Conservation (phyloP, 2,797 vertebrate genomes). For the Erpetoichthys calabaricus region DNA sequence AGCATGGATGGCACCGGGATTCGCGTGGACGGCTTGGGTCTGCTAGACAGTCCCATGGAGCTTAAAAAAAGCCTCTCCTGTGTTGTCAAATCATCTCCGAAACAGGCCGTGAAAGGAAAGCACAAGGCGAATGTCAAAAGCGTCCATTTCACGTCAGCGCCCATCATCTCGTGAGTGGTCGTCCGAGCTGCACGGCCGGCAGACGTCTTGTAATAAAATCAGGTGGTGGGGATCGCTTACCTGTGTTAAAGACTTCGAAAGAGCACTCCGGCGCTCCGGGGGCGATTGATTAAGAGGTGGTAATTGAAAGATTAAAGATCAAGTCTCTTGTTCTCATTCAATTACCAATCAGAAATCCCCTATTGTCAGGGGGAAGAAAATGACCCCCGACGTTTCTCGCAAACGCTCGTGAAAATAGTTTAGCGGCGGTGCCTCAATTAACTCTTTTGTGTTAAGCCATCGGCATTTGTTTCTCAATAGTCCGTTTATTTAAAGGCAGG, state of each 20-base stretch:
- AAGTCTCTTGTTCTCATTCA: conserved; percentile 27
- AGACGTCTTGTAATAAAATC: background rate
- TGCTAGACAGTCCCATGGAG: conserved; percentile 49
- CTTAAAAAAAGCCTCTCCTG: conserved; percentile 42
- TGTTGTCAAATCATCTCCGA: conserved; percentile 16
- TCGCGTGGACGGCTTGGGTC: conserved; percentile 23
- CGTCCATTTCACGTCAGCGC: background rate
- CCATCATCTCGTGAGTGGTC: background rate
- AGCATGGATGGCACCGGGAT: conserved; percentile 53
- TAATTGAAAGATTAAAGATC: conserved; percentile 28
- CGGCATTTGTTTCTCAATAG: background rate
- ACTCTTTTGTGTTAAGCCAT: background rate
- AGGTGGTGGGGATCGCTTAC: no score
- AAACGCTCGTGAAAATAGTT: background rate
- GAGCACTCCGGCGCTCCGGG: conserved; percentile 1
- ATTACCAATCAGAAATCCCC: conserved; percentile 28
- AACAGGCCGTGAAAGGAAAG: no score
- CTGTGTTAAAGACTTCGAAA: background rate
- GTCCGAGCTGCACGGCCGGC: background rate
- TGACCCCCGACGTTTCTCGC: background rate
- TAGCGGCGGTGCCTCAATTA: background rate
- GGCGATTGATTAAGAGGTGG: conserved; percentile 24
- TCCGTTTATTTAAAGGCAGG: background rate
- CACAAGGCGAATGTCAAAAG: no score
- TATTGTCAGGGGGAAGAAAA: conserved; percentile 12